Evolutionary conservation across 1,140 invertebrate species (phyloP), one percentile per base, ranked within the genome.

Genomic region (Cydia fagiglandana): DNA sequence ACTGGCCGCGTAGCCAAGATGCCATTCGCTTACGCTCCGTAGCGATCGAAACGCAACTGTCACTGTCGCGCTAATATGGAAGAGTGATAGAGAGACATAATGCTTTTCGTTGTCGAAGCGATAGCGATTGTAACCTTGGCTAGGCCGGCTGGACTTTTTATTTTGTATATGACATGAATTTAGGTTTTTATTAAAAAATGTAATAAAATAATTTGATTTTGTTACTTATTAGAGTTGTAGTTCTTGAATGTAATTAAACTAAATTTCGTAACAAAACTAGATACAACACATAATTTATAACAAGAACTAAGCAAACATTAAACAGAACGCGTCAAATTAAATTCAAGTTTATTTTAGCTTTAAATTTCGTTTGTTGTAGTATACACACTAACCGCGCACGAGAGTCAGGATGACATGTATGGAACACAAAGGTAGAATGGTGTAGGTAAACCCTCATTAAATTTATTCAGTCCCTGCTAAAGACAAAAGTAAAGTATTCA

Each of bases 381-480:
- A 70, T 68, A 68, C 66, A 74, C 45, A 61, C 73, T 45, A 45
- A 74, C 45, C 73, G 41, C 73, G 15, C 86, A 83, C 83, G 87
- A 24, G 24, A 86, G 83, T 84, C 88, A 86, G 88, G 84, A 88
- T 89, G 74, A 75, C 74, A 75, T 70, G 85, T 85, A 83, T 82
- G 80, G 82, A 73, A 79, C 78, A 90, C 88, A 89, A 91, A 91
- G 84, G 82, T 78, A 86, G 80, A 85, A 86, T 84, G 83, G 83
- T 87, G 85, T 85, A 81, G 85, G 85, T 85, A 81, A 84, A 80
- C 80, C 84, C 82, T 88, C 85, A 79, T 86, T 89, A 90, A 89
- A 88, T 91, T 89, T 88, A 89, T 89, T 88, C 86, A 88, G 83
- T 86, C 83, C 82, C 83, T 87, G 77, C 78, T 77, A 74, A 78